phyloP scores from a whole-genome alignment of 2,888 invertebrate species.

The Amiota minor region DNA sequence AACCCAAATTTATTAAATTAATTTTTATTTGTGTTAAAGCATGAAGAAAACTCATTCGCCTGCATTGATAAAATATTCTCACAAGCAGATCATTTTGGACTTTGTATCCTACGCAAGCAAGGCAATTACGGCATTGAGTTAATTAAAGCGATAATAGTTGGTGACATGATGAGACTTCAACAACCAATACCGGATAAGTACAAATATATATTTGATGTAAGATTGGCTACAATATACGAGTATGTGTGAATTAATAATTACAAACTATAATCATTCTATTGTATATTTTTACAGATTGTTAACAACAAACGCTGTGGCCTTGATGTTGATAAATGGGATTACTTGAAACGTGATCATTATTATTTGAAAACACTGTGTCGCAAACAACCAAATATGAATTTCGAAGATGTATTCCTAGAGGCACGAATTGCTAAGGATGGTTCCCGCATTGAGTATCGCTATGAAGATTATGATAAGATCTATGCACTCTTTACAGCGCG shows the following conservation, averaged over 20 bases:
- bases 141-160: constrained; percentile 65
- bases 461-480: constrained; percentile 74
- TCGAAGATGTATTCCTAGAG: constrained; percentile 63
- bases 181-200: constrained; percentile 48
- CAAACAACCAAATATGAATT: constrained; percentile 53
- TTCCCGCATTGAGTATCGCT: constrained; percentile 73
- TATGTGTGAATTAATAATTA: constrained; percentile 2
- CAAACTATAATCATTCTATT: neutral
- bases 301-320: constrained; percentile 77
- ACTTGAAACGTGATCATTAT: constrained; percentile 77
- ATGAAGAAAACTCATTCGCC: constrained; percentile 58
- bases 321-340: constrained; percentile 82
- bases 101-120: constrained; percentile 49
- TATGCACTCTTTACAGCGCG: constrained; percentile 75
- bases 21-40: constrained; percentile 44
- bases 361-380: constrained; percentile 47
- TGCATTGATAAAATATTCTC: constrained; percentile 66
- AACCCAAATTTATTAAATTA: constrained; percentile 43
- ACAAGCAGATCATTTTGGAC: constrained; percentile 36
- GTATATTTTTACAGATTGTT: constrained; percentile 74
- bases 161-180: constrained; percentile 48
- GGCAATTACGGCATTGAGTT: constrained; percentile 60
- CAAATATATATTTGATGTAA: constrained; percentile 67
- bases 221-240: constrained; percentile 1
- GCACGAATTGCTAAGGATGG: constrained; percentile 60